Conservation (phyloP, 2,113 vertebrate species). For the Heliornis fulica region DNA sequence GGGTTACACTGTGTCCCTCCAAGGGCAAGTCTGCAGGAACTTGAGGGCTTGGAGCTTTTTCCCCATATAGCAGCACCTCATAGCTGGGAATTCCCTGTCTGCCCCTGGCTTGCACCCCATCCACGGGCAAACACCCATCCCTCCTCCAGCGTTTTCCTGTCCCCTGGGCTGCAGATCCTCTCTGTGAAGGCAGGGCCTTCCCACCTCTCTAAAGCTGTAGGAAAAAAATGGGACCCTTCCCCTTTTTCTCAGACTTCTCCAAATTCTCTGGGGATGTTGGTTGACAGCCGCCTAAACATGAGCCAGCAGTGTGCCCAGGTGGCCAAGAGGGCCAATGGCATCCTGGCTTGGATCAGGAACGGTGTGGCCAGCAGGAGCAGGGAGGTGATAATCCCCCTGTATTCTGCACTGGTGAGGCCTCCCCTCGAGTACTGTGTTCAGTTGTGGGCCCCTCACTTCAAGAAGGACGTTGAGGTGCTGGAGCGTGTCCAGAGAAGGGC, state of each 20-base stretch:
- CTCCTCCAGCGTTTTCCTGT: rapidly evolving
- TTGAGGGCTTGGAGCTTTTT: neutral
- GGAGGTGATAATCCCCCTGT: too few relatives aligned
- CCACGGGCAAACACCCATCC: neutral
- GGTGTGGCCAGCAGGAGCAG: too few relatives aligned
- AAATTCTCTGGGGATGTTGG: too few relatives aligned
- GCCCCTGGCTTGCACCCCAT: rapidly evolving
- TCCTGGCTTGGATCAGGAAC: too few relatives aligned
- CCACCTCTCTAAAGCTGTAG: neutral
- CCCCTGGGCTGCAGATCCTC: neutral
- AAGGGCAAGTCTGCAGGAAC: neutral
- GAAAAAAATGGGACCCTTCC: neutral
- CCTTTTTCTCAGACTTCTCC: neutral
- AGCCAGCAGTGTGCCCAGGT: too few relatives aligned
- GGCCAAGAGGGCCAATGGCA: too few relatives aligned
- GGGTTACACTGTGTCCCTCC: rapidly evolving
- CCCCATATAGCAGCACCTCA: neutral
- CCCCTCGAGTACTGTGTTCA: too few relatives aligned
- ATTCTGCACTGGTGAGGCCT: too few relatives aligned
- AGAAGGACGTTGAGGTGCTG: too few relatives aligned
- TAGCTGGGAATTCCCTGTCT: neutral
- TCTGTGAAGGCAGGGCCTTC: neutral
- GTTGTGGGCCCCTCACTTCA: too few relatives aligned
- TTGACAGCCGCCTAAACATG: too few relatives aligned
- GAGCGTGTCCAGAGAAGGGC: too few relatives aligned